Conservation (phyloP, 2,888 invertebrate species). For the Drosophila mercatorum region DNA sequence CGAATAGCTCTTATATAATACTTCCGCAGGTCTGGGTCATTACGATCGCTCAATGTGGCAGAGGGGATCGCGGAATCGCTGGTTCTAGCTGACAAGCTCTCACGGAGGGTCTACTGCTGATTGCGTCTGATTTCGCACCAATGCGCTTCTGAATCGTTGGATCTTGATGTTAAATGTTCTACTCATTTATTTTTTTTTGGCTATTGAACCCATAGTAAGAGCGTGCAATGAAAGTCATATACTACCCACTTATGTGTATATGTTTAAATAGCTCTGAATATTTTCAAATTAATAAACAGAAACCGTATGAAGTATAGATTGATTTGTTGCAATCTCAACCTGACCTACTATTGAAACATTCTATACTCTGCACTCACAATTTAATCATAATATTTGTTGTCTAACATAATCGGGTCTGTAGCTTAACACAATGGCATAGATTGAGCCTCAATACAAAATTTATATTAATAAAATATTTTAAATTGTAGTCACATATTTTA, state of each 20-base stretch:
- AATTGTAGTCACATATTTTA: too few relatives aligned
- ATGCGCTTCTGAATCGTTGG: slow-evolving; percentile 3
- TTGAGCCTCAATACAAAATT: too few relatives aligned
- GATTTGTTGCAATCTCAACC: too few relatives aligned
- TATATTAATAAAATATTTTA: too few relatives aligned
- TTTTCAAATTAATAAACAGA: slow-evolving; percentile 10
- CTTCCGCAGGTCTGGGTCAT: slow-evolving; percentile 3
- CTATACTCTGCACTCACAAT: too few relatives aligned
- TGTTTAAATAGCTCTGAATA: slow-evolving; percentile 4
- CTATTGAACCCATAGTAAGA: slow-evolving; percentile 5
- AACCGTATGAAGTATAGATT: slow-evolving; percentile 4
- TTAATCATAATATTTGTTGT: too few relatives aligned
- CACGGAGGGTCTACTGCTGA: neutral
- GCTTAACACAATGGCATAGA: too few relatives aligned
- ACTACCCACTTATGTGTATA: neutral
- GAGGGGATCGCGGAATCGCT: slow-evolving; percentile 6
- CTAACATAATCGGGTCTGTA: too few relatives aligned
- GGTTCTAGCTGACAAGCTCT: slow-evolving; percentile 6
- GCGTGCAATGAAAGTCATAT: slow-evolving; percentile 5
- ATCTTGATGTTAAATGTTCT: slow-evolving; percentile 21
- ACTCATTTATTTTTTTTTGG: neutral
- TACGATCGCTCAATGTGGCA: slow-evolving; percentile 5
- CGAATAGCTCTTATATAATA: neutral
- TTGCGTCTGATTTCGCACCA: neutral
- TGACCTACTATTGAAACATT: neutral